Conservation (phyloP, 2,113 vertebrate genomes). For the Nycticebus coucang region DNA sequence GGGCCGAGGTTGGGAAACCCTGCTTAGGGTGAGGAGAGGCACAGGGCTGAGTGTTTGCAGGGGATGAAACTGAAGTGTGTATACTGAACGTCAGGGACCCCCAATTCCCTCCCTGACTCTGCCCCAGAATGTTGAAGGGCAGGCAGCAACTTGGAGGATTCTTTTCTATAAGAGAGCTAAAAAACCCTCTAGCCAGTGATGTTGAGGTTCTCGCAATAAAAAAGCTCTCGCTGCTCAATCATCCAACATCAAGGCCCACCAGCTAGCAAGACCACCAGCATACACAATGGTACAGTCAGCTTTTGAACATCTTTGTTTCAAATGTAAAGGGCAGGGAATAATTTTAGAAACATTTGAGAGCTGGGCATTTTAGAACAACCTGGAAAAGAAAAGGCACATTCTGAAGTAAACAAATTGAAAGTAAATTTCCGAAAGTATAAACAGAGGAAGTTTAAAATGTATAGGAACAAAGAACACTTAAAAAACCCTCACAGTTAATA, state of each 20-base stretch:
- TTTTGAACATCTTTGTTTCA: not conserved
- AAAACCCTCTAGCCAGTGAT: not conserved
- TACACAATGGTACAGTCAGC: not conserved
- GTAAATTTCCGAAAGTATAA: not conserved
- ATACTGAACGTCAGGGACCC: rapidly evolving
- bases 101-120: rapidly evolving
- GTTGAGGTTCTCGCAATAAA: not conserved
- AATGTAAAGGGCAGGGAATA: not conserved
- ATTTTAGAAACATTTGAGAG: not conserved
- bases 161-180: not conserved
- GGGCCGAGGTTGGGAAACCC: not conserved
- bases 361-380: not conserved
- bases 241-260: not conserved
- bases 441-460: not conserved
- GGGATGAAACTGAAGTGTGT: not conserved
- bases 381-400: not conserved
- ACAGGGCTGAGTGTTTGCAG: not conserved
- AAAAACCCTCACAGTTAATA: not conserved
- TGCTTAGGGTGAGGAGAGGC: not conserved
- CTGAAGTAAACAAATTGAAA: not conserved
- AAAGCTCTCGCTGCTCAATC: not conserved
- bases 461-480: not conserved
- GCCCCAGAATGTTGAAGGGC: not conserved
- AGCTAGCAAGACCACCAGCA: rapidly evolving
- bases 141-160: no score